Conservation (phyloP, 2,113 vertebrate genomes). For the Lontra canadensis region DNA sequence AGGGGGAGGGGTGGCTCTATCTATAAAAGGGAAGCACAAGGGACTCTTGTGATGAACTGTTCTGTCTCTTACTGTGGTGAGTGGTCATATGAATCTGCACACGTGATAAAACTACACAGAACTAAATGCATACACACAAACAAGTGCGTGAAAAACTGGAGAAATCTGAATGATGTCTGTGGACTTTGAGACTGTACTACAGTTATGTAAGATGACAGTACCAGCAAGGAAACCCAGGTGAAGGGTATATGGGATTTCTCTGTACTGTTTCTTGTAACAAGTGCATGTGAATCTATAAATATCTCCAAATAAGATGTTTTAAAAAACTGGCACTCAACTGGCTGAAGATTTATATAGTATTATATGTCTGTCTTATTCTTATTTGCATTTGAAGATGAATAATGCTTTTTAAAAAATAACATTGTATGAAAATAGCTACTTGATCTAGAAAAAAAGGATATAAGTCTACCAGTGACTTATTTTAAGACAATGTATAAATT, state of each 20-base stretch:
- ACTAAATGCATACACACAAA: not conserved
- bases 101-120: not conserved
- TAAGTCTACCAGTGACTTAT: not conserved
- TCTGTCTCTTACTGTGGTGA: not conserved
- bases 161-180: not conserved
- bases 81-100: not conserved
- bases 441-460: slow-evolving; percentile 8
- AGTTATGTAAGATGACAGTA: not conserved
- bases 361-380: not conserved
- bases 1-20: not conserved
- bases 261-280: not conserved
- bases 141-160: not conserved
- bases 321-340: not conserved
- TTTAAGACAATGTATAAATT: not conserved
- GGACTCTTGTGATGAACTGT: not conserved
- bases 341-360: not conserved
- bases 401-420: not conserved
- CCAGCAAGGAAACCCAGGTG: not conserved
- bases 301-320: not conserved
- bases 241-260: not conserved
- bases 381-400: slow-evolving; percentile 3
- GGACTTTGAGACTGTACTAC: not conserved
- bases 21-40: not conserved
- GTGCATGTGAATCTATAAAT: not conserved
- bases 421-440: not conserved